phyloP scores from a whole-genome alignment of 2,888 invertebrate genomes.

The Bunonema sp. region DNA sequence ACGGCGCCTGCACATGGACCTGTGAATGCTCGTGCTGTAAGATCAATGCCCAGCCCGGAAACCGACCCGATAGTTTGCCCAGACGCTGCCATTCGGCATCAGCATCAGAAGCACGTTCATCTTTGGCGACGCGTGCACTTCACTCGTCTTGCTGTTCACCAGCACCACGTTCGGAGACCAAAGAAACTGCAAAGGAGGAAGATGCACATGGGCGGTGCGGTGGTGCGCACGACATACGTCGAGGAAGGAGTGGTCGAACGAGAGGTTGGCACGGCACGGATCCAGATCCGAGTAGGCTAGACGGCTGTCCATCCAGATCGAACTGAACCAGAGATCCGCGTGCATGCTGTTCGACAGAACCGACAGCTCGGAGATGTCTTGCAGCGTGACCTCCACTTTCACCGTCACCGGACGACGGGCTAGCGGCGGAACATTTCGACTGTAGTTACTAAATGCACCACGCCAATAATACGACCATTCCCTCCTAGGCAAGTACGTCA shows the following conservation, averaged over 20 bases:
- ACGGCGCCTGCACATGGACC: constrained; percentile 35
- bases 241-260: constrained; percentile 37
- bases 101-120: constrained; percentile 38
- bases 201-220: no score
- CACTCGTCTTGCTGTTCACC: constrained; percentile 30
- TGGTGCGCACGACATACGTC: no score
- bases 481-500: no score
- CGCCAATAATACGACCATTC: no score
- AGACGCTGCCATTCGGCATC: constrained; percentile 34
- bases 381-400: constrained; percentile 34
- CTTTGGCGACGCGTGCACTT: constrained; percentile 31
- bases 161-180: constrained; percentile 40
- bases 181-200: constrained; percentile 17
- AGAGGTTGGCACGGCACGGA: constrained; percentile 27
- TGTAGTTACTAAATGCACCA: no score
- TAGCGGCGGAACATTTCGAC: no score
- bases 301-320: constrained; percentile 35
- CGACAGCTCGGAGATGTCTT: constrained; percentile 36
- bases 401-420: constrained; percentile 30
- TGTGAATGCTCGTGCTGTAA: constrained; percentile 5
- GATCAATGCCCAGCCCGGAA: background rate
- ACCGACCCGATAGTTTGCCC: constrained; percentile 32
- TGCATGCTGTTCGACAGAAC: constrained; percentile 35
- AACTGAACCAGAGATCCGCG: constrained; percentile 39
- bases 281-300: constrained; percentile 30